These are phyloP conservation scores for Mamestra brassicae DNA, from an alignment of 2,888 invertebrate species.

Conservation along the genomic window DNA sequence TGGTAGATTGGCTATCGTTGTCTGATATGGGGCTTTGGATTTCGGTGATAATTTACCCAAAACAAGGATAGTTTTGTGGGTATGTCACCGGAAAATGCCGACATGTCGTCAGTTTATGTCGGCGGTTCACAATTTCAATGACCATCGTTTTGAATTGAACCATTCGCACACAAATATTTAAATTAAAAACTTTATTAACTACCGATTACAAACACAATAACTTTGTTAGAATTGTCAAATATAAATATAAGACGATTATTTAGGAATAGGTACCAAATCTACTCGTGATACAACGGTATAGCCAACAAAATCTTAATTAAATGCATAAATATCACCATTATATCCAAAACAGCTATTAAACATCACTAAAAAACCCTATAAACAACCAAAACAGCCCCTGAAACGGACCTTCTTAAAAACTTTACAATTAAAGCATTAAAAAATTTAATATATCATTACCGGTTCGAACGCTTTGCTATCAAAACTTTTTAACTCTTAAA, in stretches of 20 bases:
- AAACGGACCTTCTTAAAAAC: constrained; percentile 37
- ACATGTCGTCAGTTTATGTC: too few relatives aligned
- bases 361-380: constrained; percentile 6
- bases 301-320: constrained; percentile 5
- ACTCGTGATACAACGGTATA: neutral
- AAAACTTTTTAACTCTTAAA: constrained; percentile 70
- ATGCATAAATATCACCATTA: constrained; percentile 1
- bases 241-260: neutral
- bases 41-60: neutral
- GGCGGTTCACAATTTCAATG: too few relatives aligned
- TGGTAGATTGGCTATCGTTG: constrained; percentile 31
- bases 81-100: too few relatives aligned
- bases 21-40: neutral
- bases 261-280: neutral
- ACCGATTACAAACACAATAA: too few relatives aligned
- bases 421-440: constrained; percentile 63
- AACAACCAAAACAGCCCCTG: constrained; percentile 25
- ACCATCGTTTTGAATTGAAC: too few relatives aligned
- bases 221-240: neutral
- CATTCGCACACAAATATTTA: too few relatives aligned
- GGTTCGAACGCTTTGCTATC: constrained; percentile 64
- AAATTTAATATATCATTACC: constrained; percentile 55
- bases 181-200: too few relatives aligned
- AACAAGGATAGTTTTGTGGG: neutral
- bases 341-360: constrained; percentile 18